Conservation (phyloP, 2,113 vertebrate genomes). For the Grantiella picta region DNA sequence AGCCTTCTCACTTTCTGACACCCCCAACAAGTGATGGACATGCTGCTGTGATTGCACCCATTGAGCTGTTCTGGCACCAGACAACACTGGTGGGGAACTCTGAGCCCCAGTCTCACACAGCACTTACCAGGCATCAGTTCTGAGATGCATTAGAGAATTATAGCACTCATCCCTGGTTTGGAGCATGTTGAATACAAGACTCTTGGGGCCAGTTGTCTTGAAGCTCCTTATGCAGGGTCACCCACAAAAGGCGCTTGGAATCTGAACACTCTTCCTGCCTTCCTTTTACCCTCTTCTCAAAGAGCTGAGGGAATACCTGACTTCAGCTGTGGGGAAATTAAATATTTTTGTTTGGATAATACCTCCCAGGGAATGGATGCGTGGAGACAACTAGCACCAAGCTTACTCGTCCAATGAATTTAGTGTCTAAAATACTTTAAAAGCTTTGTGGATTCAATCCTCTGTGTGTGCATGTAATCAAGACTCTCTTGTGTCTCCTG, state of each 20-base stretch:
- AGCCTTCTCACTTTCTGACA: neutral
- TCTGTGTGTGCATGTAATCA: neutral
- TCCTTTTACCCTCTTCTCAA: neutral
- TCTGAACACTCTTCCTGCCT: neutral
- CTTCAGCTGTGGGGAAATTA: neutral
- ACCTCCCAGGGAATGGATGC: neutral
- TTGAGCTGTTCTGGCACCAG: neutral
- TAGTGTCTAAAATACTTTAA: neutral
- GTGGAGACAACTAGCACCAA: neutral
- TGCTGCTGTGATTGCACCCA: neutral
- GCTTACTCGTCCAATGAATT: neutral
- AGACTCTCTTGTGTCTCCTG: neutral
- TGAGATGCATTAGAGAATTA: neutral
- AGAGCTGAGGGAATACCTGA: neutral
- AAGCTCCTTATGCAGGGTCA: neutral
- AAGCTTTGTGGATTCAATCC: neutral
- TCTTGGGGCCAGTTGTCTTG: neutral
- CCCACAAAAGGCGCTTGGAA: neutral
- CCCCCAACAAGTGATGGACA: neutral
- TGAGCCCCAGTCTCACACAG: neutral
- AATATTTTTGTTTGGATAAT: neutral
- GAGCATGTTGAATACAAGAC: fast-evolving
- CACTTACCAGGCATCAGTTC: fast-evolving
- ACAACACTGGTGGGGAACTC: fast-evolving
- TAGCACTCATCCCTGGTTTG: neutral